Evolutionary conservation across 1,140 invertebrate species (phyloP).

Genomic region (Ganaspis sp.): DNA sequence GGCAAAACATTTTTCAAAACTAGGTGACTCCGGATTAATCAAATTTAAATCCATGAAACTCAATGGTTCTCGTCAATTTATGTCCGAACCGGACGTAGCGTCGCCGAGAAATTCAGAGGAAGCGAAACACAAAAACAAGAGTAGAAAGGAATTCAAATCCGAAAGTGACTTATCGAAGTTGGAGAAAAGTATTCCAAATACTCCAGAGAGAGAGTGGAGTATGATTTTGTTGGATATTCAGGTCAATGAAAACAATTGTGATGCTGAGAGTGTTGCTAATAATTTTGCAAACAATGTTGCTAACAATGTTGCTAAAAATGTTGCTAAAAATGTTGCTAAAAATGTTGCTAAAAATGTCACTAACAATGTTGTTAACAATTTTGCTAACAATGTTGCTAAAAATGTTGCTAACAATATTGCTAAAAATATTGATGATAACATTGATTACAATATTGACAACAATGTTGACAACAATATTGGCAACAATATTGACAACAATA

Average conservation of each 20-base stretch:
- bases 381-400: no score
- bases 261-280: no score
- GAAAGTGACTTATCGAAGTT: conserved; percentile 58
- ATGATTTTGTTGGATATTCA: conserved; percentile 67
- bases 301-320: no score
- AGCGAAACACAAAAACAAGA: conserved; percentile 24
- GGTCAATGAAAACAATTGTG: conserved; percentile 46
- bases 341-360: no score
- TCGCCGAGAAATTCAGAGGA: conserved; percentile 52
- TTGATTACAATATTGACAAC: no score
- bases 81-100: conserved; percentile 70
- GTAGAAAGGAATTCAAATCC: conserved; percentile 55
- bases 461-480: no score
- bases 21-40: conserved; percentile 73
- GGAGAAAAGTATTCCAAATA: conserved; percentile 60
- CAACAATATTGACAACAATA: no score
- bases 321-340: no score
- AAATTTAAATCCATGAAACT: conserved; percentile 63
- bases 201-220: conserved; percentile 66
- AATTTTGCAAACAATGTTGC: no score
- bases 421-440: no score
- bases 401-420: no score
- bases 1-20: conserved; percentile 78
- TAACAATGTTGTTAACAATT: no score
- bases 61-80: conserved; percentile 58